A percentile compares a stretch with the other conserved stretches of the same genome.
Conservation (phyloP, 1,140 invertebrate genomes). For the Anthonomus grandis region DNA sequence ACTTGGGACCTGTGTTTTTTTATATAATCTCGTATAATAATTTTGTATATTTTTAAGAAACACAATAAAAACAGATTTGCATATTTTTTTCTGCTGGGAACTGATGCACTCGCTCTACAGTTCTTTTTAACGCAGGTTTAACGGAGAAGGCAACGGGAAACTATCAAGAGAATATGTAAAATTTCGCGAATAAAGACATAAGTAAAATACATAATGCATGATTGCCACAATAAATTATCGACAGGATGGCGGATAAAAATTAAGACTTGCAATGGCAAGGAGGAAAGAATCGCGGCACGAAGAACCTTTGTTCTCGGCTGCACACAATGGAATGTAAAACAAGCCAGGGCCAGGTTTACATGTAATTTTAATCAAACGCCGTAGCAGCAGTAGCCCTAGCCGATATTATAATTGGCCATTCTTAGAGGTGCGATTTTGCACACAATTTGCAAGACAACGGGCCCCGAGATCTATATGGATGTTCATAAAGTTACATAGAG, state of each 20-base stretch:
- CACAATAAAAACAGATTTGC: background rate
- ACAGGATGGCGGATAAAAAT: conserved; percentile 42
- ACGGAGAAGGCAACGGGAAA: background rate
- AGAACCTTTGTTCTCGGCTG: conserved; percentile 45
- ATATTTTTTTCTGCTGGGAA: background rate
- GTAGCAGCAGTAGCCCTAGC: conserved; percentile 41
- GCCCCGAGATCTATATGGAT: conserved; percentile 32
- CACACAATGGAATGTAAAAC: conserved; percentile 50
- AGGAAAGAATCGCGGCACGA: conserved; percentile 44
- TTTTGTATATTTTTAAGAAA: too few species aligned
- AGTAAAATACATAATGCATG: conserved; percentile 40
- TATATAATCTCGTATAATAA: too few species aligned
- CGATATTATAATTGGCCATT: conserved; percentile 47
- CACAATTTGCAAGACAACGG: conserved; percentile 44
- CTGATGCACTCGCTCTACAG: background rate
- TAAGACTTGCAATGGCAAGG: conserved; percentile 41
- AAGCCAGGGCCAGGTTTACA: conserved; percentile 46
- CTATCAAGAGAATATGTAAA: too few species aligned
- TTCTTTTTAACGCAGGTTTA: background rate
- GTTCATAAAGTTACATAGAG: conserved; percentile 37
- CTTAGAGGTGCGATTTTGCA: conserved; percentile 45
- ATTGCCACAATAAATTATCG: conserved; percentile 41
- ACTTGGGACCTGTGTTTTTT: too few species aligned
- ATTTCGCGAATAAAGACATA: conserved; percentile 31
- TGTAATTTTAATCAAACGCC: conserved; percentile 47